phyloP scores from a whole-genome alignment of 64 coral and sea anemone genomes.

The Orbicella faveolata region DNA sequence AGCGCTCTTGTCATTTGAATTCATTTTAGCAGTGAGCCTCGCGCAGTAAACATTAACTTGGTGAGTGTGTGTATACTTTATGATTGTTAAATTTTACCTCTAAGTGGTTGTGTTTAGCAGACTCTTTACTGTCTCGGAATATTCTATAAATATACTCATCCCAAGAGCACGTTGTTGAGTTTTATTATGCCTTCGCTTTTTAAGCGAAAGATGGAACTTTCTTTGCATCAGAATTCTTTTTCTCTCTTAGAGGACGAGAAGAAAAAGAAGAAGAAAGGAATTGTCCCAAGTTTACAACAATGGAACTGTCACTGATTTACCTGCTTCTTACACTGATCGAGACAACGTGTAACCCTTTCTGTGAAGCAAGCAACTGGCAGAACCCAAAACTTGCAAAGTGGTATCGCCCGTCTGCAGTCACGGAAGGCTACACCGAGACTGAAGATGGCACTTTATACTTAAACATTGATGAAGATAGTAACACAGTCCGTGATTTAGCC shows the following conservation, averaged over 20 bases:
- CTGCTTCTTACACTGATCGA: not conserved
- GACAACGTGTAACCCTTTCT: not conserved
- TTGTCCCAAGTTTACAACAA: not conserved
- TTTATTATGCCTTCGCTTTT: not conserved
- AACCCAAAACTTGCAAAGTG: not conserved
- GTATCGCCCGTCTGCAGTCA: not conserved
- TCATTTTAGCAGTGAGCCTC: not conserved
- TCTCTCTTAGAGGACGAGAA: not conserved
- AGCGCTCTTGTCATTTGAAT: not conserved
- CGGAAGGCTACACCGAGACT: not conserved
- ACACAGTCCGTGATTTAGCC: not conserved
- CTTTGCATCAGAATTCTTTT: not conserved
- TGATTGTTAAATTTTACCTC: not conserved
- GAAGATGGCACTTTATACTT: not conserved
- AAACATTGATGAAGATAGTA: conserved; percentile 12
- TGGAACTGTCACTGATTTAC: conserved; percentile 20
- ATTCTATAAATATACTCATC: conserved; percentile 12
- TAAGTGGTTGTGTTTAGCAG: not conserved
- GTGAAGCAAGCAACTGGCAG: not conserved
- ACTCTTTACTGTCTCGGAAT: conserved; percentile 10
- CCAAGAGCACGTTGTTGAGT: not conserved
- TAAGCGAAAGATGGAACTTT: not conserved
- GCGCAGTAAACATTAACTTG: not conserved
- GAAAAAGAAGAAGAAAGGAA: not conserved
- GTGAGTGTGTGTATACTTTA: not conserved